Base-by-base conservation (phyloP, 2,888 invertebrate genomes). In the Meiosimyza decipiens region DNA sequence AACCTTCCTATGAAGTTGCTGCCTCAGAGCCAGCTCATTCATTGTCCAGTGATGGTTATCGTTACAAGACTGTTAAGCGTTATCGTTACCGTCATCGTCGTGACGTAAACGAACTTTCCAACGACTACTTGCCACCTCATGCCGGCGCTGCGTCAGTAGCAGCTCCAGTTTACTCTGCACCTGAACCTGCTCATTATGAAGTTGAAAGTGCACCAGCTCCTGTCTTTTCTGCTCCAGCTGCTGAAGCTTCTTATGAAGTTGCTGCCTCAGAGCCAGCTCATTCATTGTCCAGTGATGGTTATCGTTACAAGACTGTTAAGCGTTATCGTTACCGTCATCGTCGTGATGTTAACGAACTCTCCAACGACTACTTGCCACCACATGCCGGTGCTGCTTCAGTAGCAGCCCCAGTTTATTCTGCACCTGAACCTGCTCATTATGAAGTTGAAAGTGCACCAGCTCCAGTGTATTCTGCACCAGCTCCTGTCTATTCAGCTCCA, bases 281-380 rank as follows among this genome's bases (percentile, higher is more conserved):
- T 7, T 57, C 72, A 2, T 22, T 73, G 9, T 40, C 68, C 9
- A 18, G 33, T 33, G 71, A 71, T 63, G 71, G 71, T 1, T 71
- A 71, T 12, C 71, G 66, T 52, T 71, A 71, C 51, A 71, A n/a
- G 52, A 33, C 71, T 6, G 71, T 71, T 12, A 71, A 71, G 33
- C 71, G 71, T 47, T 66, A 59, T 18, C 71, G 71, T 47, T 22
- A 47, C 7, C 71, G 71, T 50, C 71, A 57, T 66, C 71, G 71
- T 60, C 71, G 77, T 64, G 76, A 76, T 66, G 74, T 76, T 6
- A 74, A 60, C 62, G 75, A 77, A 57, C 67, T 77, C 1, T 47
- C 62, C 49, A 65, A 59, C 51, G 9, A 15, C 2, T 73, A 73
- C 51, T 28, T 71, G 52, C 71, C 73, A 5, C 73, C 70, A 15